A percentile compares a stretch with the other conserved stretches of the same genome.
Conservation (phyloP, 2,113 vertebrate genomes). For the Accipiter virgatus region DNA sequence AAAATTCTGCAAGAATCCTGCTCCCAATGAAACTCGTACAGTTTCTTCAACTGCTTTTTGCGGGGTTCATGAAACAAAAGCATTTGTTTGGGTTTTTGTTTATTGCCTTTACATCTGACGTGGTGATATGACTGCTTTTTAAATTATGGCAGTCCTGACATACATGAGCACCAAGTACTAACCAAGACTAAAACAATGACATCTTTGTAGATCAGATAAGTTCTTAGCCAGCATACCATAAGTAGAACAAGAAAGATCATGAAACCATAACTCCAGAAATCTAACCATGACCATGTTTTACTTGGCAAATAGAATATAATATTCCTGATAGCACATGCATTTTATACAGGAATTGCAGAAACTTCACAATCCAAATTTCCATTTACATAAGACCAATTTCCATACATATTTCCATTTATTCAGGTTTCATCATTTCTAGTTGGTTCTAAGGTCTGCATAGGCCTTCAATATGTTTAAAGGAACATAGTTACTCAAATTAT, state of each 20-base stretch:
- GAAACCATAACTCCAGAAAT: not conserved
- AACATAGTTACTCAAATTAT: not conserved
- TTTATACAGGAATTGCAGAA: not conserved
- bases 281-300: not conserved
- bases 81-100: not conserved
- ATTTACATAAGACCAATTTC: not conserved
- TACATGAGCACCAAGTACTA: not conserved
- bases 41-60: not conserved
- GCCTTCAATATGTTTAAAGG: not conserved
- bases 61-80: not conserved
- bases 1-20: not conserved
- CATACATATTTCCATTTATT: not conserved
- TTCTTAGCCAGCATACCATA: not conserved
- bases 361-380: not conserved
- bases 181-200: rapidly evolving
- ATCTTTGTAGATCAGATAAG: not conserved
- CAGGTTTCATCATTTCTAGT: not conserved
- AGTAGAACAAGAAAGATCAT: not conserved
- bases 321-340: not conserved
- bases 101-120: not conserved
- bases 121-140: not conserved
- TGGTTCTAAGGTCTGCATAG: not conserved
- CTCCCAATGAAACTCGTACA: not conserved
- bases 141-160: not conserved
- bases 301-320: not conserved